Conservation (phyloP, 2,797 vertebrate species). For the Gymnothorax reevesii region DNA sequence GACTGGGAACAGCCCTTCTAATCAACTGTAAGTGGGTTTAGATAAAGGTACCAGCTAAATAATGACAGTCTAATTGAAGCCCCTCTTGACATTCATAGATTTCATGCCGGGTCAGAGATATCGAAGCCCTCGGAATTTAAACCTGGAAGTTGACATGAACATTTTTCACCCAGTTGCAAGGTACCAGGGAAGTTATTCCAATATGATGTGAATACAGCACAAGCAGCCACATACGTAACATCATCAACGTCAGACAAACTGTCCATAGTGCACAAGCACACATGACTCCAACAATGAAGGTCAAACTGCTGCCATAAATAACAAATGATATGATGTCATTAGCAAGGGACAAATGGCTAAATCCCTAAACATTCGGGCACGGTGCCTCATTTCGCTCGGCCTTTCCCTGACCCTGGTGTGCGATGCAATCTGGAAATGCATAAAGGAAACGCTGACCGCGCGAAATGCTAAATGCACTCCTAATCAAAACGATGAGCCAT, state of each 20-base stretch:
- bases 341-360: background rate
- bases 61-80: too few species aligned
- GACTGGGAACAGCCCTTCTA: too few species aligned
- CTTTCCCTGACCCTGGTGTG: slow-evolving; percentile 56
- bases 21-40: too few species aligned
- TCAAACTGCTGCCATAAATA: background rate
- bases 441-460: slow-evolving; percentile 60
- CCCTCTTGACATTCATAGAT: too few species aligned
- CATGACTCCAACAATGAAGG: background rate
- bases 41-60: too few species aligned
- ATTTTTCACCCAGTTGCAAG: too few species aligned
- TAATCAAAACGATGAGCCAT: slow-evolving; percentile 62
- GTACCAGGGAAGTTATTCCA: too few species aligned
- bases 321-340: background rate
- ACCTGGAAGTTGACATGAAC: too few species aligned
- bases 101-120: too few species aligned
- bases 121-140: too few species aligned
- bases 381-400: background rate
- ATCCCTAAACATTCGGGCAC: background rate
- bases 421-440: slow-evolving; percentile 53
- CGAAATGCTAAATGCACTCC: slow-evolving; percentile 60
- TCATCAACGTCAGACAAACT: background rate
- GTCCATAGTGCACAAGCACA: background rate
- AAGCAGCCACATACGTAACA: background rate
- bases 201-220: too few species aligned